These are phyloP conservation scores for Rhorus exstirpatorius DNA, from an alignment of 2,888 invertebrate species.

Conservation along the genomic window DNA sequence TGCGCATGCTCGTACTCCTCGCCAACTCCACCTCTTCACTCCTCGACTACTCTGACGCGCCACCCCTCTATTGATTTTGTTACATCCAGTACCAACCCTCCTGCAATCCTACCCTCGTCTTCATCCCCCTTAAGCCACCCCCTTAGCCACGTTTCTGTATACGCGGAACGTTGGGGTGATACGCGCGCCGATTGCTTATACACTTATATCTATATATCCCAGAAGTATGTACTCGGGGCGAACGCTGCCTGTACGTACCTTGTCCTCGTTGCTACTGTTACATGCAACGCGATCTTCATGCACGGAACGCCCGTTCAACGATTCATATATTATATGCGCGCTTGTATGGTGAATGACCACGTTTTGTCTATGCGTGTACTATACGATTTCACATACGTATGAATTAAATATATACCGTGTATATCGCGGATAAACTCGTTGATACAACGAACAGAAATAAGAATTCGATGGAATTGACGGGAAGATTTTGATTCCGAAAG, in stretches of 20 bases:
- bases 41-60: constrained; percentile 83
- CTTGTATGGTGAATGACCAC: constrained; percentile 54
- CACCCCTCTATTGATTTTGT: constrained; percentile 86
- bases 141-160: constrained; percentile 43
- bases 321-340: too few relatives aligned
- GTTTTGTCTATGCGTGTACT: constrained; percentile 34
- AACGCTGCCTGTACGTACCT: constrained; percentile 13
- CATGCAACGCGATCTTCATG: constrained; percentile 9
- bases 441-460: neutral
- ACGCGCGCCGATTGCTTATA: constrained; percentile 58
- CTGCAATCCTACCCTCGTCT: constrained; percentile 49
- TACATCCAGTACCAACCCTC: constrained; percentile 84
- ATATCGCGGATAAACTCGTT: neutral
- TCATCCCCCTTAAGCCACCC: constrained; percentile 20
- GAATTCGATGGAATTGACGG: too few relatives aligned
- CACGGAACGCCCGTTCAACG: too few relatives aligned
- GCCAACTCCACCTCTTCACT: constrained; percentile 70
- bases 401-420: neutral
- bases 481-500: too few relatives aligned
- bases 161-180: constrained; percentile 61
- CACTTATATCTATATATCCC: constrained; percentile 37
- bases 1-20: constrained; percentile 54
- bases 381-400: neutral
- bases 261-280: constrained; percentile 37
- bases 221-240: constrained; percentile 16